Conservation (phyloP, 1,140 invertebrate genomes). For the Drosophila pachea region DNA sequence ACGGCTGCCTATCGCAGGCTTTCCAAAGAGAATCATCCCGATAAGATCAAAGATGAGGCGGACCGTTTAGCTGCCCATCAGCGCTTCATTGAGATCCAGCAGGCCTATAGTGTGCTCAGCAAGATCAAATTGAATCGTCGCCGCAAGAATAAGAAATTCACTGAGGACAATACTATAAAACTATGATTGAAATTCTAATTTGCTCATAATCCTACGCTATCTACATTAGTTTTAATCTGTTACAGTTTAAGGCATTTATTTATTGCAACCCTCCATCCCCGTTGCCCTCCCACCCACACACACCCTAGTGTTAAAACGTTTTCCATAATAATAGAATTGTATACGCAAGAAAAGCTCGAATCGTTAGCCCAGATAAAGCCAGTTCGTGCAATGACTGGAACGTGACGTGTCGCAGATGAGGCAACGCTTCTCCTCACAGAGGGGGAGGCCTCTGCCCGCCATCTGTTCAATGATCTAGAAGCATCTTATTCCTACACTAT, state of each 20-base stretch:
- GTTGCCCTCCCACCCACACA: not conserved
- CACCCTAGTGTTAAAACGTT: too few relatives aligned
- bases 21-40: conserved; percentile 94
- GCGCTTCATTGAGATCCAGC: conserved; percentile 94
- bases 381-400: too few relatives aligned
- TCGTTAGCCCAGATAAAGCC: too few relatives aligned
- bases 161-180: conserved; percentile 59
- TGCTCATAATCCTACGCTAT: conserved; percentile 1
- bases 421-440: too few relatives aligned
- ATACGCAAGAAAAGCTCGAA: too few relatives aligned
- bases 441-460: too few relatives aligned
- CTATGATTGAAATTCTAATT: conserved; percentile 25
- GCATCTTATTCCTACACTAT: too few relatives aligned
- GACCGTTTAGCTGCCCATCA: conserved; percentile 86
- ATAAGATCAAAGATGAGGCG: conserved; percentile 89
- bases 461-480: too few relatives aligned
- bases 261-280: not conserved
- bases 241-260: conserved; percentile 8
- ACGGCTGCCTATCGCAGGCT: conserved; percentile 88
- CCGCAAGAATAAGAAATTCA: conserved; percentile 84
- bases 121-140: conserved; percentile 88
- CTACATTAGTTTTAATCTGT: not conserved
- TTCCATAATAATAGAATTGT: too few relatives aligned
- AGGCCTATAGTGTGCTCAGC: conserved; percentile 94
- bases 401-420: too few relatives aligned